These are phyloP conservation scores for Marmota monax DNA, from an alignment of 2,113 vertebrate genomes.

Conservation along the genomic window DNA sequence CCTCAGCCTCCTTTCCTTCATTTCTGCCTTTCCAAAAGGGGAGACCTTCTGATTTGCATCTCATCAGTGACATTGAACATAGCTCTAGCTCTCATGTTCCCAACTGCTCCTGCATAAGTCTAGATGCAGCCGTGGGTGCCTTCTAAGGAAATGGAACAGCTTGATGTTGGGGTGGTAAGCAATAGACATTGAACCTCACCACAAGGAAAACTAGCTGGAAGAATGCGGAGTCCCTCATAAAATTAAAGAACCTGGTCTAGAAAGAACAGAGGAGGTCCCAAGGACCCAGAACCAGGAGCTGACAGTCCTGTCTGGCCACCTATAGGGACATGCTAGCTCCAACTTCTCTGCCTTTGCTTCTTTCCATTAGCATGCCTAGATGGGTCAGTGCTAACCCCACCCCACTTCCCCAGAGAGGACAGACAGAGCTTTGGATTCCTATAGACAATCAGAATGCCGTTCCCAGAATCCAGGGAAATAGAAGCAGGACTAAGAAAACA, in stretches of 20 bases:
- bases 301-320: neutral
- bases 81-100: neutral
- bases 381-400: too few relatives aligned
- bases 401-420: neutral
- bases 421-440: neutral
- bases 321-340: neutral
- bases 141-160: neutral
- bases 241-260: neutral
- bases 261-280: neutral
- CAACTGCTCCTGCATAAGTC: neutral
- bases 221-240: neutral
- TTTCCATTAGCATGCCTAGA: too few relatives aligned
- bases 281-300: neutral
- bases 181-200: neutral
- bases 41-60: neutral
- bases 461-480: neutral
- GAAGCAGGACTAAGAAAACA: neutral
- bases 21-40: neutral
- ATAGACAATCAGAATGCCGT: neutral
- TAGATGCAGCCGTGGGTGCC: neutral
- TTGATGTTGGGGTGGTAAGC: neutral
- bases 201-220: neutral
- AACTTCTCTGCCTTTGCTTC: neutral
- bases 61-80: fast-evolving
- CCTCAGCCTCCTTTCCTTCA: fast-evolving